Conservation (phyloP, 2,888 invertebrate genomes). For the Cenopis cana region DNA sequence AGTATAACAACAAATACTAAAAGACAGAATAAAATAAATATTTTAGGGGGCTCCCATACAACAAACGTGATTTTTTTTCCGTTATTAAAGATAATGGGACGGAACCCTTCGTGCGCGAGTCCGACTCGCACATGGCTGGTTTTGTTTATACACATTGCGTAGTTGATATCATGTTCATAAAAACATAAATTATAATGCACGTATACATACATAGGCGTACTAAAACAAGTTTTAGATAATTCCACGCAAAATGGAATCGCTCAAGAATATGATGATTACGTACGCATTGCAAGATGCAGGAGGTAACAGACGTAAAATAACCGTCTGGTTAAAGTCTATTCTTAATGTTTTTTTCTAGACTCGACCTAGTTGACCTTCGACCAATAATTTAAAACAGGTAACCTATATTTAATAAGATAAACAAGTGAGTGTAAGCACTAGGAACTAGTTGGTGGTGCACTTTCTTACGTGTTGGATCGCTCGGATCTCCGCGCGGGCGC, state of each 20-base stretch:
- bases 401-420: slow-evolving; percentile 33
- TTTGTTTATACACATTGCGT: background rate
- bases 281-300: background rate
- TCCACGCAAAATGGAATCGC: background rate
- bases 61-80: no score
- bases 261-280: no score
- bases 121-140: no score
- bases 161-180: background rate
- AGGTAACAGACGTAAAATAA: slow-evolving; percentile 25
- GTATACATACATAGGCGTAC: no score
- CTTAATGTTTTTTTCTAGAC: slow-evolving; percentile 30
- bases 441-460: slow-evolving; percentile 37
- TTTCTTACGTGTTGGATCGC: slow-evolving; percentile 64
- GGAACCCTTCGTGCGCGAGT: no score
- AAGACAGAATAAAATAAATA: no score
- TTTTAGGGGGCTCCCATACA: no score
- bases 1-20: no score
- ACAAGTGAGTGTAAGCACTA: slow-evolving; percentile 8
- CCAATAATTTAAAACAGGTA: slow-evolving; percentile 33
- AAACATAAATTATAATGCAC: background rate
- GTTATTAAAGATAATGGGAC: no score
- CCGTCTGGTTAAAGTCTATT: slow-evolving; percentile 34
- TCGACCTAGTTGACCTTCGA: slow-evolving; percentile 36
- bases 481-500: slow-evolving; percentile 66
- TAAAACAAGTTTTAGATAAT: background rate